Evolutionary conservation across 2,888 invertebrate genomes (phyloP).

Genomic region (Mesopsocus fuscifrons): DNA sequence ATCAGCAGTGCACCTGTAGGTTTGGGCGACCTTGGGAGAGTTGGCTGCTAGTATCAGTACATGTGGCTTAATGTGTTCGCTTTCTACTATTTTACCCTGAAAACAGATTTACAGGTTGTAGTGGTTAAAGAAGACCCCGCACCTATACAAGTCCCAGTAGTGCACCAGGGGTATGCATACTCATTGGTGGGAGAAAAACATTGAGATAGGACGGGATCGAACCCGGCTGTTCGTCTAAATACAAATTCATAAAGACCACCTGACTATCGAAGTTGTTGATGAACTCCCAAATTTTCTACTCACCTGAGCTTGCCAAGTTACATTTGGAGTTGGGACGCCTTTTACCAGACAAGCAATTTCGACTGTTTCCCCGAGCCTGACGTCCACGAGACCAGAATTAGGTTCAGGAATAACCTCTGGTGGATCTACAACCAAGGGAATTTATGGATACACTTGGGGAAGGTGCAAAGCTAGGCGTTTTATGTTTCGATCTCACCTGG

Average conservation of each 20-base stretch:
- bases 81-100: background rate
- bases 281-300: background rate
- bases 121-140: no score
- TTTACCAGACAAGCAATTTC: conserved; percentile 50
- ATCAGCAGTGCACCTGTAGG: conserved; percentile 40
- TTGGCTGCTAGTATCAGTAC: background rate
- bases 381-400: conserved; percentile 47
- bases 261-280: no score
- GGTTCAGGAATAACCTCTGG: conserved; percentile 48
- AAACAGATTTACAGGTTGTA: no score
- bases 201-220: no score
- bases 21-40: background rate
- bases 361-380: conserved; percentile 52
- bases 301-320: conserved; percentile 46
- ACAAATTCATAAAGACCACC: no score
- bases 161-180: no score
- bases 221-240: no score
- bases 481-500: no score
- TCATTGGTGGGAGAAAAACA: no score
- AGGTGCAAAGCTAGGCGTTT: no score
- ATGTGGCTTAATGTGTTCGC: background rate
- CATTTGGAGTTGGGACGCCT: conserved; percentile 51
- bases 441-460: no score
- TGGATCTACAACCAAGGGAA: conserved; percentile 41
- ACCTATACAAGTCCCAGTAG: no score